Percentiles rank a stretch among this genome's conserved stretches.
These are phyloP conservation scores for Phania funesta DNA, from an alignment of 2,888 invertebrate genomes.

Conservation along the genomic window DNA sequence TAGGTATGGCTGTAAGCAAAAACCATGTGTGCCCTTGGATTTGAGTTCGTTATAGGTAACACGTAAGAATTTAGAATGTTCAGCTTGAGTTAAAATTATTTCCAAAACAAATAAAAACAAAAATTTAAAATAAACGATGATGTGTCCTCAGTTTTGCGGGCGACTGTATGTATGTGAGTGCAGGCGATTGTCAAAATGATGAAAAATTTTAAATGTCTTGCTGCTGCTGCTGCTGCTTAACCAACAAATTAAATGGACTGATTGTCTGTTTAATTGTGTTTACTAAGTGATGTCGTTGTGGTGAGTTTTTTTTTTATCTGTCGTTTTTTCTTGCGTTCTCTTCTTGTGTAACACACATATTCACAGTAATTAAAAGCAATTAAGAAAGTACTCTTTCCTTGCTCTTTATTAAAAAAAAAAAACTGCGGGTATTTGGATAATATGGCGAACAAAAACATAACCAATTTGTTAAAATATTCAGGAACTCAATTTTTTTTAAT, in stretches of 20 bases:
- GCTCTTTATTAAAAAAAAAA: no score
- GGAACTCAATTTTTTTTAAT: no score
- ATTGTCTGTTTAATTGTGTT: slow-evolving; percentile 3
- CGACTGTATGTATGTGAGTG: background rate
- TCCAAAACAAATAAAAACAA: no score
- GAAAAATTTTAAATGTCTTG: background rate
- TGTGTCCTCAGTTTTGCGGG: no score
- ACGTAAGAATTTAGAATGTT: no score
- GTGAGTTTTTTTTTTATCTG: background rate
- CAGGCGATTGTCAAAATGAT: slow-evolving; percentile 12
- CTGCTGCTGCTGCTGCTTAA: slow-evolving; percentile 10
- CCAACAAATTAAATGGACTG: slow-evolving; percentile 9
- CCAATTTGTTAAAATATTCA: no score
- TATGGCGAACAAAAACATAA: no score
- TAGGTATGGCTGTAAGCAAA: no score
- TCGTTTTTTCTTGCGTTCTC: background rate
- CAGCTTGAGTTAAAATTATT: no score
- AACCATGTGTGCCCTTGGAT: no score
- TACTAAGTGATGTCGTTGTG: slow-evolving; percentile 8
- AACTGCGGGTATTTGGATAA: background rate
- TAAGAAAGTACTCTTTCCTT: slow-evolving; percentile 7
- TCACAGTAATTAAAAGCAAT: slow-evolving; percentile 60
- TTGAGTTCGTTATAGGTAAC: no score
- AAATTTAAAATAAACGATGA: no score
- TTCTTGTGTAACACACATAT: slow-evolving; percentile 22